Base-by-base conservation (phyloP, 2,888 invertebrate genomes). In the Ectemnius cavifrons region DNA sequence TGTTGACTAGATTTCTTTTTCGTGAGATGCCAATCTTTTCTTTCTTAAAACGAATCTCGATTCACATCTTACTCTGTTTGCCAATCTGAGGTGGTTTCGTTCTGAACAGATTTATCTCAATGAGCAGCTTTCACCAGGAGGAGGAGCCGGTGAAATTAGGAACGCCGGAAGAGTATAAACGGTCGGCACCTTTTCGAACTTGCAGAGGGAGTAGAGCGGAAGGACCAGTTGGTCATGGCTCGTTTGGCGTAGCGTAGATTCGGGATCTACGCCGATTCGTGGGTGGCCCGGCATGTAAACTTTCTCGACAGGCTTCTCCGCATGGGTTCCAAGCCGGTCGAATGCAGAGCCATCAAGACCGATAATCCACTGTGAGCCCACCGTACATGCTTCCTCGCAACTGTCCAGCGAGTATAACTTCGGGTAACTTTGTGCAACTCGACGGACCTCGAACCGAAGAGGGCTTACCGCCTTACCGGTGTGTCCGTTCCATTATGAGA, bases 371-470 rank as follows among this genome's bases (percentile, higher is more conserved):
- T 65, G 62, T 28, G 45, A n/a, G 56, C 18, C 37, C 11, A 2
- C 45, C 63, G 23, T 20, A 20, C 27, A 56, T 18, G 57, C 62
- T 16, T 70, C 68, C 67, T 73, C 64, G 80, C 72, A 63, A 67
- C 28, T 62, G 67, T 67, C 67, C 63, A 56, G 20, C 63, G 27
- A 20, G 56, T 45, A 37, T 58, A 52, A 68, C 56, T 67, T 79
- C 49, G 66, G 47, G 64, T 59, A 77, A 87, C 83, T 84, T 83
- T 80, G 83, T 85, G 77, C 79, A 77, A 84, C 78, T 77, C 64
- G 45, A 56, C 20, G 45, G 23, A 20, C 20, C 20, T 23, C 59
- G 52, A 11, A 16, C 58, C 47, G 28, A 61, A n/a, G 14, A 37
- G 76, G 78, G 76, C 71, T 63, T 70, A 63, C 64, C 62, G 20